Base-by-base conservation (phyloP, 2,113 vertebrate species). In the Cariama cristata region DNA sequence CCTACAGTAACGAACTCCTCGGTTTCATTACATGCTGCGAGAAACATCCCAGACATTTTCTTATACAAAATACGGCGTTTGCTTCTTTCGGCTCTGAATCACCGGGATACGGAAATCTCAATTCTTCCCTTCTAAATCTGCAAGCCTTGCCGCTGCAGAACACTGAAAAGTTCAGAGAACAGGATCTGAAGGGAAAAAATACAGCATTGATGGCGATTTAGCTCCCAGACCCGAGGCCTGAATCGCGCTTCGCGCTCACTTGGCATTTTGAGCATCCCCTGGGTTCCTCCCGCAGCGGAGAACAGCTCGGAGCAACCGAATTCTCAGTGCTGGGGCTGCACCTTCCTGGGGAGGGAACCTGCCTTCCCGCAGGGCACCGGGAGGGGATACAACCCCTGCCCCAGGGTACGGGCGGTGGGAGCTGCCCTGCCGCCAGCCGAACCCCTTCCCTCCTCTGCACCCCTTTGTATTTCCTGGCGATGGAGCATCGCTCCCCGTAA, bases 91-190 rank as follows among this genome's bases (percentile, higher is more conserved):
- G n/a, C 44, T 60, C 22, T 15, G 60, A 64, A 27, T 64, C 27
- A 12, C 40, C 45, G 56, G 3, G 11, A 44, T 8, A 17, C 0
- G 0, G 63, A 49, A 72, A 42, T 30, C 49, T 49, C 63, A 24
- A 1, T 50, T 33, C 53, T 53, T 72, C 53, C 64, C n/a, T 63
- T 32, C n/a, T 14, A 35, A n/a, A 45, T 13, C 71, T n/a, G 6
- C 33, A 14, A n/a, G 55, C 26, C 77, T 40, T 11, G 17, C 47
- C 1, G 4, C 72, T 18, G 62, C 0, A 0, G 44, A 22, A 35
- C 2, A 8, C 17, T 2, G 44, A 24, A 15, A 38, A 74, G 23
- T 59, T 66, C 50, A 9, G 44, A 26, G 69, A 69, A 32, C 16
- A 20, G 44, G 22, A 72, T n/a, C 58, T 8, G 3, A 52, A 38